Evolutionary conservation across 2,113 vertebrate species (phyloP).

Genomic region (Tachuris rubrigastra): DNA sequence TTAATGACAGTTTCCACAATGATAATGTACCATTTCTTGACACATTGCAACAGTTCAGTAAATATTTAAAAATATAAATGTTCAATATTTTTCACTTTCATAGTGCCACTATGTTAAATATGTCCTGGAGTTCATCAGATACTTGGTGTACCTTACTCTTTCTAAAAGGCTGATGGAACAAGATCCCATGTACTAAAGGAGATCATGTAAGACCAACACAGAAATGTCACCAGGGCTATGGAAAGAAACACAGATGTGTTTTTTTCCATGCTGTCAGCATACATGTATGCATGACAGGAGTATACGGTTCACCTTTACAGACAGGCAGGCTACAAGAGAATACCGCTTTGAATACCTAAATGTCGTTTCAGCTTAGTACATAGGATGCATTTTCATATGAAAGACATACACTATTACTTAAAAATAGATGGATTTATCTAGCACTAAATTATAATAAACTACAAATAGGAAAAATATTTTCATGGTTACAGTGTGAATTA

Average conservation of each 20-base stretch:
- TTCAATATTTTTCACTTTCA: neutral
- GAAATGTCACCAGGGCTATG: conserved; percentile 79
- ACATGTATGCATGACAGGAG: conserved; percentile 14
- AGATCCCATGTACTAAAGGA: conserved; percentile 76
- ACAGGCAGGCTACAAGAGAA: conserved; percentile 36
- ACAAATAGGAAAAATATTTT: neutral
- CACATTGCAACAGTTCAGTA: neutral
- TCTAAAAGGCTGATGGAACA: conserved; percentile 74
- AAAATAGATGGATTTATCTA: neutral
- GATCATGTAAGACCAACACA: conserved; percentile 62
- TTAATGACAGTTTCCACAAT: neutral
- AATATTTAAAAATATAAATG: neutral
- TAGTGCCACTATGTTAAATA: neutral
- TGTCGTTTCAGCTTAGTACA: neutral
- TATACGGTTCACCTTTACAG: conserved; percentile 41
- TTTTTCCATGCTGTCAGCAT: conserved; percentile 84
- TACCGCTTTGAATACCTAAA: conserved; percentile 5
- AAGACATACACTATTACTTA: neutral
- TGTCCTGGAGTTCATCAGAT: conserved; percentile 53
- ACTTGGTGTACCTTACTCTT: conserved; percentile 56
- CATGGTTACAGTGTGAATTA: neutral
- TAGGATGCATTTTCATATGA: neutral
- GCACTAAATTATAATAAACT: neutral
- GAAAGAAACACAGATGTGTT: conserved; percentile 80
- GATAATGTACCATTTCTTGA: neutral